These are phyloP conservation scores for Hydrotaea cyrtoneurina DNA, from an alignment of 2,888 invertebrate species.

Conservation along the genomic window DNA sequence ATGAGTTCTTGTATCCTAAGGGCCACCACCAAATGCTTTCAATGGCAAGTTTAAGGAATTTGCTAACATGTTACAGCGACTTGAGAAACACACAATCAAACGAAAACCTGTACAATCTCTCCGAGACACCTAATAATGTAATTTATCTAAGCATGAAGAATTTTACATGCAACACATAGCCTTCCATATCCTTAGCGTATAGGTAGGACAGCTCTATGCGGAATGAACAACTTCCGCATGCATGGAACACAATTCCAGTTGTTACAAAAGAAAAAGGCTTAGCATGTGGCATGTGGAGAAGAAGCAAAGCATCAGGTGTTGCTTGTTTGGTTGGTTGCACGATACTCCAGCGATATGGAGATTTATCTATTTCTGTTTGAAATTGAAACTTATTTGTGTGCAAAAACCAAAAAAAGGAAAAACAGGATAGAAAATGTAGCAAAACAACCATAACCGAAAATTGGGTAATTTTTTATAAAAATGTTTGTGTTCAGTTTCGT, in stretches of 20 bases:
- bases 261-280: not conserved
- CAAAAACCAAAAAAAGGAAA: conserved; percentile 12
- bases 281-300: conserved; percentile 28
- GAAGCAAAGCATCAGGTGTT: conserved; percentile 74
- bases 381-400: conserved; percentile 53
- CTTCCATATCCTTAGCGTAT: too few relatives aligned
- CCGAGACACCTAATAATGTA: too few relatives aligned
- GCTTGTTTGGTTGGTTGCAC: conserved; percentile 62
- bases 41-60: too few relatives aligned
- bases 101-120: too few relatives aligned
- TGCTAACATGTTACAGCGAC: too few relatives aligned
- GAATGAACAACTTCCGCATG: not conserved
- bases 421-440: not conserved
- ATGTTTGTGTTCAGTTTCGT: not conserved
- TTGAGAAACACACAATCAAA: too few relatives aligned
- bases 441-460: not conserved
- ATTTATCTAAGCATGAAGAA: too few relatives aligned
- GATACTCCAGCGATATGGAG: conserved; percentile 21
- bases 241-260: not conserved
- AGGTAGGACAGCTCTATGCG: too few relatives aligned
- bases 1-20: too few relatives aligned
- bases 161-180: too few relatives aligned
- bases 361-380: conserved; percentile 58
- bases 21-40: too few relatives aligned
- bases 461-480: conserved; percentile 27